These are phyloP conservation scores for Aptenodytes patagonicus DNA, from an alignment of 2,113 vertebrate species.

Conservation along the genomic window DNA sequence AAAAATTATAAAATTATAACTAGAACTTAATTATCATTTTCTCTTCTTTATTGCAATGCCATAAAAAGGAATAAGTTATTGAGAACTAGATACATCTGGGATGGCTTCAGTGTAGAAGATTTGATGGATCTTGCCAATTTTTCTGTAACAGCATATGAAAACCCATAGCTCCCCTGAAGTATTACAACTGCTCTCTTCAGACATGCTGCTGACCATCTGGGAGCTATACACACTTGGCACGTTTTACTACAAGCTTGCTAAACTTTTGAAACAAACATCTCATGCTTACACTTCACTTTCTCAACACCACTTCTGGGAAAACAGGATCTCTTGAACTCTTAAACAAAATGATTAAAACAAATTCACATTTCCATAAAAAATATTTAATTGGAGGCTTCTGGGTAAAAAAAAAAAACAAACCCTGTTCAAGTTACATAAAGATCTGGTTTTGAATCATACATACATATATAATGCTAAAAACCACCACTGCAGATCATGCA, in stretches of 20 bases:
- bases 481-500: background rate
- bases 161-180: background rate
- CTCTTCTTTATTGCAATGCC: background rate
- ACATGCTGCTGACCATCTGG: background rate
- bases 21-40: background rate
- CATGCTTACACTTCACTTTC: background rate
- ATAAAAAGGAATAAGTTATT: background rate
- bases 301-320: constrained; percentile 25
- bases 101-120: background rate
- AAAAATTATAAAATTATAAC: background rate
- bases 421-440: background rate
- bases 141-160: background rate
- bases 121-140: background rate
- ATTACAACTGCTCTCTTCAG: background rate
- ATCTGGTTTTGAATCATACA: background rate
- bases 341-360: background rate
- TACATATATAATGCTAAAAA: background rate
- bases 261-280: constrained; percentile 6
- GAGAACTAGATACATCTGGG: background rate
- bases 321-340: background rate
- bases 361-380: background rate
- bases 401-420: background rate
- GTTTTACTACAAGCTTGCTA: background rate
- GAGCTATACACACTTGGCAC: background rate
- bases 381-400: background rate